Evolutionary conservation across 1,140 invertebrate genomes (phyloP), one percentile per base, ranked within the genome.

Genomic region (Venustaconcha ellipsiformis): DNA sequence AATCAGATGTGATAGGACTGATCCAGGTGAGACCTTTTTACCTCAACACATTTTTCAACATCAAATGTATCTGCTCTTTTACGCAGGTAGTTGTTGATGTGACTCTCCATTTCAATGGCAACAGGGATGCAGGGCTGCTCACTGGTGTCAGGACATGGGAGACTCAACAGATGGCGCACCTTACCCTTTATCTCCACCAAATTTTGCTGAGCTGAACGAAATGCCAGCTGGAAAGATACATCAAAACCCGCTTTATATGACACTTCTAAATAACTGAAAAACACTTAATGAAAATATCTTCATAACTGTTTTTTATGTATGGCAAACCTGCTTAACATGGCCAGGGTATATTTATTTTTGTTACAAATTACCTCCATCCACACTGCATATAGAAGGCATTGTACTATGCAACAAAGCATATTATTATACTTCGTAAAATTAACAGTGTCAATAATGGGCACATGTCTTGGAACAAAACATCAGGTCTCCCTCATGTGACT

Each of bases 61-160:
- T 94, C 92, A 81, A 92, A 93, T 30, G 87, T 90, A 58, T 93
- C 92, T 2, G 89, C 87, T 11, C 92, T 92, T 74, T 89, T 86
- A 63, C 89, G 85, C 17, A 94, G 80, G 82, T 92, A 93, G 4
- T 89, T 64, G 14, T 84, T 85, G 57, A 94, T 88, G 26, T 90
- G 88, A 30, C 83, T 78, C 80, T 94, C 92, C 64, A 94, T 82
- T 17, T 92, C 90, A 55, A 84, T 78, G 17, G 87, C 80, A 65
- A 85, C 71, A 23, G 84, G 80, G 74, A 86, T 85, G 78, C 60
- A 67, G 63, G 67, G 67, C 60, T 67, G 15, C 48, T 76, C 57
- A 55, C 70, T 59, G 14, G 73, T 67, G 63, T 76, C 74, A 14
- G 80, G 74, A 26, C 80, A 76, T 58, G 91, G 91, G 56, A 93